Evolutionary conservation across 1,140 invertebrate genomes (phyloP).

Genomic region (Drosophila seguyi): DNA sequence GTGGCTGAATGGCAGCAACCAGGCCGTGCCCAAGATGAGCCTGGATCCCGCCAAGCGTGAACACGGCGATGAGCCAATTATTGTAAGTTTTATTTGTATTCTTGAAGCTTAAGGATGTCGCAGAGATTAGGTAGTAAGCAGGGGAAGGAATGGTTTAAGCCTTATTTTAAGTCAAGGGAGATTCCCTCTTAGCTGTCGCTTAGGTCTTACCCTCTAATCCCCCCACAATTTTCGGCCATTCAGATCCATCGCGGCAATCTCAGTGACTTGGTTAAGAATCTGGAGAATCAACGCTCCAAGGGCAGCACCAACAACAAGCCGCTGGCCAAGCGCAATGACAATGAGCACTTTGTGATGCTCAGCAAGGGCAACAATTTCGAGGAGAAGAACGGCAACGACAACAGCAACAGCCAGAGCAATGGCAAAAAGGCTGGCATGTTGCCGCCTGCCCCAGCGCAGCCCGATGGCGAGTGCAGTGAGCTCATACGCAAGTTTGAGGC

Average conservation of each 20-base stretch:
- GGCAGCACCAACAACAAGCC: slow-evolving; percentile 8
- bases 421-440: slow-evolving; percentile 44
- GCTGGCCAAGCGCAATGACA: slow-evolving; percentile 61
- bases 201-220: slow-evolving; percentile 12
- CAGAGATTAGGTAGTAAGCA: background rate
- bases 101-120: background rate
- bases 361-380: slow-evolving; percentile 71
- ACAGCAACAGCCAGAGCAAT: slow-evolving; percentile 47
- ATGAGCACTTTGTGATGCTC: slow-evolving; percentile 67
- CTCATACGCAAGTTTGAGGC: slow-evolving; percentile 79
- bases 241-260: slow-evolving; percentile 84
- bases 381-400: slow-evolving; percentile 73
- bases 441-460: background rate
- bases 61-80: slow-evolving; percentile 87
- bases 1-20: slow-evolving; percentile 92
- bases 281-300: slow-evolving; percentile 83
- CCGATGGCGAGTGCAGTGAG: slow-evolving; percentile 66
- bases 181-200: background rate
- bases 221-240: slow-evolving; percentile 6
- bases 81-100: slow-evolving; percentile 85
- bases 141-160: background rate
- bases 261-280: slow-evolving; percentile 84
- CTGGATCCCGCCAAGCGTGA: slow-evolving; percentile 90
- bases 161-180: background rate
- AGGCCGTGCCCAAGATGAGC: slow-evolving; percentile 91